phyloP scores from a whole-genome alignment of 2,888 invertebrate genomes.

The Oscheius sp. region DNA sequence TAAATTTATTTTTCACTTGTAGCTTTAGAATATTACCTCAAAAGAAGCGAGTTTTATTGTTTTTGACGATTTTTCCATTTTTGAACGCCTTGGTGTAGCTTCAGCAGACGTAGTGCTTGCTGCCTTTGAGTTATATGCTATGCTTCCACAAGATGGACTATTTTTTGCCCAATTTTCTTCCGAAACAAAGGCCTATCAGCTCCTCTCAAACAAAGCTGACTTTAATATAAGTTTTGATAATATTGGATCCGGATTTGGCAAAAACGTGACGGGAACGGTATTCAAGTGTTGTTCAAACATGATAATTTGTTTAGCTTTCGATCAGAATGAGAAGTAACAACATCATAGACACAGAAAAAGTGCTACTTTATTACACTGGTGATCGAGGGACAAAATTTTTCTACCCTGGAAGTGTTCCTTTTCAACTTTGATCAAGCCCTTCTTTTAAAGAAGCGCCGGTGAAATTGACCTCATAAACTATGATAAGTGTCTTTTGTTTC shows the following conservation, averaged over 20 bases:
- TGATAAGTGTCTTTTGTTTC: too few relatives aligned
- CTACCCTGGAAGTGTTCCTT: constrained; percentile 41
- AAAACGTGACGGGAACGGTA: constrained; percentile 52
- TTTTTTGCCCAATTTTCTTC: constrained; percentile 11
- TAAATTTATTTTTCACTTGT: not conserved
- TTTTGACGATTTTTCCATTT: constrained; percentile 21
- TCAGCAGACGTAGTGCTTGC: not conserved
- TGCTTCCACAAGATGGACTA: constrained; percentile 15
- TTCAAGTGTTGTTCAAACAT: not conserved
- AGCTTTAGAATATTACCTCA: not conserved
- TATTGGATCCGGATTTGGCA: constrained; percentile 52
- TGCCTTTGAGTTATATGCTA: not conserved
- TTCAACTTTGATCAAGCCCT: constrained; percentile 33
- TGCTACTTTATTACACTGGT: constrained; percentile 49
- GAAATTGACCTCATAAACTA: too few relatives aligned
- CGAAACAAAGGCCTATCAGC: constrained; percentile 1
- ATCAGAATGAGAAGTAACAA: not conserved
- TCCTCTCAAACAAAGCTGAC: constrained; percentile 29
- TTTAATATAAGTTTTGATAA: constrained; percentile 30
- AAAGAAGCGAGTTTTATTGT: constrained; percentile 3
- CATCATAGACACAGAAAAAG: not conserved
- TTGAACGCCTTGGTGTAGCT: constrained; percentile 5
- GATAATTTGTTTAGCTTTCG: constrained; percentile 19
- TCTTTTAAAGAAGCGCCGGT: too few relatives aligned
- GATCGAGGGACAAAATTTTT: constrained; percentile 54